Evolutionary conservation across 2,113 vertebrate genomes (phyloP).

Genomic region (Entomyzon cyanotis): DNA sequence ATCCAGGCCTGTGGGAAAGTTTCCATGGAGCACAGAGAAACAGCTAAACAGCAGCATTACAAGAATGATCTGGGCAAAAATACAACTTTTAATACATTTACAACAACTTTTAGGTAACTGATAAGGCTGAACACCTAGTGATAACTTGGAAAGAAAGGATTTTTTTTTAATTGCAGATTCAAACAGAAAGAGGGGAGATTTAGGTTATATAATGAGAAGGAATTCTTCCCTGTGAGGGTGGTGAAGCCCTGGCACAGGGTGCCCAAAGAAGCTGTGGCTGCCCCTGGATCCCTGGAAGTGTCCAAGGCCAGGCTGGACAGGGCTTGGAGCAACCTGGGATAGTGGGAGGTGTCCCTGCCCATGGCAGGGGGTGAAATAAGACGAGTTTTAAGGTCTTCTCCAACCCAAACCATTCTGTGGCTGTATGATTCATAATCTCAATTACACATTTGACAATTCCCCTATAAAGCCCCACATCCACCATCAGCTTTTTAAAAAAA

Average conservation of each 20-base stretch:
- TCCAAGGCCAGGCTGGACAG: fast-evolving
- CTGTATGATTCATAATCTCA: background rate
- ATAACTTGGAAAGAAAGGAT: background rate
- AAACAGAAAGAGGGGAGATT: background rate
- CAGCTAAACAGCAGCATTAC: background rate
- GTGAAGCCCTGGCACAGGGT: fast-evolving
- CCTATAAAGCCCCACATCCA: background rate
- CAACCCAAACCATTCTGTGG: background rate
- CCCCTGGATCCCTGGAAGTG: background rate
- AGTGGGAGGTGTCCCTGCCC: background rate
- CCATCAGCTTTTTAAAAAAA: background rate
- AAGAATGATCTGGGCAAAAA: background rate
- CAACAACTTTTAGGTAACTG: background rate
- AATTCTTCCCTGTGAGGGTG: background rate
- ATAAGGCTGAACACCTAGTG: background rate
- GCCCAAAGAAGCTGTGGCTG: background rate
- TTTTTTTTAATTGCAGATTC: background rate
- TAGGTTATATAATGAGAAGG: background rate
- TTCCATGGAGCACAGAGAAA: background rate
- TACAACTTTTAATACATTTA: background rate
- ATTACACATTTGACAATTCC: background rate
- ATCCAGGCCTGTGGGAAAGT: background rate
- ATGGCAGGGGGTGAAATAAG: background rate
- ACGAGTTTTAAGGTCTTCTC: background rate
- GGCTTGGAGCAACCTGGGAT: background rate